Evolutionary conservation across 2,888 invertebrate species (phyloP).

Genomic region (Calameuta pallipes): DNA sequence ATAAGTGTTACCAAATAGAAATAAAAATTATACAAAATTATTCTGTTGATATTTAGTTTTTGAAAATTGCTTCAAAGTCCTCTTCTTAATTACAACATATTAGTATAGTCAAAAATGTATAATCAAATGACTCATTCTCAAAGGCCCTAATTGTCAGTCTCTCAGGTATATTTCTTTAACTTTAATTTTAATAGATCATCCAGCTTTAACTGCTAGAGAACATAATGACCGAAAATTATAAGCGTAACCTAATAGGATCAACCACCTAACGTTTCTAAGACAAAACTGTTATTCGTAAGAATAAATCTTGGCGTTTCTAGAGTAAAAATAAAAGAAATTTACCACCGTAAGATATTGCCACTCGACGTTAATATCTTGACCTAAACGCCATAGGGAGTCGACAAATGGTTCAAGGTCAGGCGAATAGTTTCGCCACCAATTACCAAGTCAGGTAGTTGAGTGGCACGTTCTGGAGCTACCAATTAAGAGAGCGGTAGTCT

Average conservation of each 20-base stretch:
- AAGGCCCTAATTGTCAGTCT: neutral
- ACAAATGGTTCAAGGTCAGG: neutral
- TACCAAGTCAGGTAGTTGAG: neutral
- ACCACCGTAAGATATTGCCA: neutral
- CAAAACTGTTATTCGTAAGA: neutral
- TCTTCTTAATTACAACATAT: neutral
- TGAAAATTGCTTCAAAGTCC: neutral
- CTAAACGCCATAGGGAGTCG: neutral
- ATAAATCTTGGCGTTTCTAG: neutral
- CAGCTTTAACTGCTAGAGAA: neutral
- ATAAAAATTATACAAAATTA: neutral
- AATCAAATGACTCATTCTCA: neutral
- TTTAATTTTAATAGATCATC: neutral
- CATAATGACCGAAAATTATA: neutral
- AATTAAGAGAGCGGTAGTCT: neutral
- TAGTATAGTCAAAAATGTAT: neutral
- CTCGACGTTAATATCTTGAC: neutral
- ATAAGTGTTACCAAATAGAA: neutral
- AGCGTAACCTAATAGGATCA: neutral
- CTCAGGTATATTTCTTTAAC: neutral
- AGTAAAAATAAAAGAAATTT: neutral
- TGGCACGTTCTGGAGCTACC: neutral
- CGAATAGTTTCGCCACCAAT: neutral
- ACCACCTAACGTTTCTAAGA: neutral
- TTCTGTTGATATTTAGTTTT: neutral